Evolutionary conservation across 1,140 invertebrate genomes (phyloP), one percentile per base, ranked within the genome.

Genomic region (Lucilia cuprina): DNA sequence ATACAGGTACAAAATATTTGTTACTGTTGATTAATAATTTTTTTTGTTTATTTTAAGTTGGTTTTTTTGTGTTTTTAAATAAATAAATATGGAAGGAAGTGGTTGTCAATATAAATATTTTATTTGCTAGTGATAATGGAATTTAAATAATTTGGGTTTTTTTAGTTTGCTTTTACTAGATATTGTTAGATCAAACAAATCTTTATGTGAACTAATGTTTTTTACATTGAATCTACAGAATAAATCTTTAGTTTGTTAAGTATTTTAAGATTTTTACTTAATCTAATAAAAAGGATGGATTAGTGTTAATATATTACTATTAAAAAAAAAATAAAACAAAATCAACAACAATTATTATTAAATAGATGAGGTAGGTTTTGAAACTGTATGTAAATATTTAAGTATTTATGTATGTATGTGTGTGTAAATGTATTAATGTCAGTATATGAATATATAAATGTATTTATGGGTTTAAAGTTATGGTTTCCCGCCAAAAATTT

Each of bases 1-100:
- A 9, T 34, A 78, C 75, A 78, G 75, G 75, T 78, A 78, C 75
- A 41, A 78, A 35, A 41, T 78, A 78, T 78, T 78, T 78, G 80
- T 82, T 82, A 47, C 21, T 30, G 21, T 82, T 35, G 10, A n/a
- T 55, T 47, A 50, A 21, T 82, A 14, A 17, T 55, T 82, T 13
- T 70, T 60, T 60, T 60, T n/a, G n/a, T 60, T 60, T 17, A n/a
- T 60, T 17, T 60, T 60, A n/a, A 60, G 17, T 60, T 60, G 1
- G 14, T n/a, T 60, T 60, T 7, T 41, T 41, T 7, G 7, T 2
- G 25, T 3, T 30, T 30, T 30, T 70, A 70, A n/a, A 70, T 21
- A 70, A 21, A 70, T 12, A 70, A 21, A 70, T 21, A 70, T 70
- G 65, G 65, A 70, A 25, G 65, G 65, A 70, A 25, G 7, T 70